Base-by-base conservation (phyloP, 2,888 invertebrate species). In the Galerucella pusilla region DNA sequence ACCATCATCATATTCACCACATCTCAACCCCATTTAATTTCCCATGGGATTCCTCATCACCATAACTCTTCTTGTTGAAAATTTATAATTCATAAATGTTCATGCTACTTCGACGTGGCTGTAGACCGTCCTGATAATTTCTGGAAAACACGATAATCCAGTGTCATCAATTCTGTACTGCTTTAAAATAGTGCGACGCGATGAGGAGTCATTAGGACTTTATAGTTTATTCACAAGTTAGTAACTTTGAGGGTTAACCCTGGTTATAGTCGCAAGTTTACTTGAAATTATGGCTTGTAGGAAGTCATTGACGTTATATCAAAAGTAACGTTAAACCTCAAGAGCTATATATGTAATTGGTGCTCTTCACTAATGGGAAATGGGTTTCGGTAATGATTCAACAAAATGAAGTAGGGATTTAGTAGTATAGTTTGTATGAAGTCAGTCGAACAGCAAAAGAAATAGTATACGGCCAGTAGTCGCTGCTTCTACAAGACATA, bases 31-130 rank as follows among this genome's bases (percentile, higher is more conserved):
- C 61, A 71, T 78, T 80, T 82, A 81, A 81, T 83, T 81, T 82
- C 83, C 83, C 82, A 61, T 66, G 83, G 71, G 82, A 80, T 70
- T 77, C 75, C 73, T 77, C 81, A 82, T 81, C 81, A 79, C 81
- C 81, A 81, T 83, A 83, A 81, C 80, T 81, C 83, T 81, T 82
- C 83, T 81, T 80, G 82, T 81, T 81, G n/a, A 79, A 65, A 82
- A 83, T 83, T 82, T 81, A 81, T 82, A 82, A 82, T 82, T 82
- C 81, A 82, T 81, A 82, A 81, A 81, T 82, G 79, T 81, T 81
- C 81, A 82, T 79, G 80, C 71, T 66, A 73, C 57, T 64, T 76
- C 66, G 72, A 72, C 72, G 52, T 66, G 72, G 66, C 72, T 72
- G 59, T 59, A 57, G 59, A 60, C 66, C 60, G 60, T 59, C 60